phyloP scores from a whole-genome alignment of 1,140 invertebrate genomes.

The Drosophila miranda region DNA sequence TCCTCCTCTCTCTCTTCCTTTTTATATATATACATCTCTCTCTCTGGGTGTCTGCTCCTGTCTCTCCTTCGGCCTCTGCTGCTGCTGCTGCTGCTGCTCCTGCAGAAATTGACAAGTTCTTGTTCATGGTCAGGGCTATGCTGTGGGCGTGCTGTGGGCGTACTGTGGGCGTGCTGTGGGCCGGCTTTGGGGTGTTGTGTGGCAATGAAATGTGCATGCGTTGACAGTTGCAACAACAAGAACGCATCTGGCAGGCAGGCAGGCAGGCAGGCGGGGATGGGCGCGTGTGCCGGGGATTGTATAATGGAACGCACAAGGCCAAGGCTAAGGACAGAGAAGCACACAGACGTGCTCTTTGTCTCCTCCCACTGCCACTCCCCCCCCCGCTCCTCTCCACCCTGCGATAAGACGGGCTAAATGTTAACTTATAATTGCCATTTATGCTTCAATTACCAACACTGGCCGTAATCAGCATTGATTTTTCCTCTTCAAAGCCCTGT shows the following conservation, averaged over 20 bases:
- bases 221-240: constrained; percentile 39
- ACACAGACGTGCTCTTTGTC: constrained; percentile 4
- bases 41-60: background rate
- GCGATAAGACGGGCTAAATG: constrained; percentile 31
- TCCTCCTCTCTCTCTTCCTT: background rate
- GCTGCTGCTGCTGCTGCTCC: constrained; percentile 17
- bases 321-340: constrained; percentile 38
- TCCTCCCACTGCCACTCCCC: no score
- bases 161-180: background rate
- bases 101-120: constrained; percentile 66
- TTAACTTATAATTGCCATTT: constrained; percentile 42
- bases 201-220: constrained; percentile 62
- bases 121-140: constrained; percentile 66
- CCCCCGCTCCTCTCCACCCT: background rate
- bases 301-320: constrained; percentile 48
- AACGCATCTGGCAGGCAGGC: constrained; percentile 4
- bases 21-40: background rate
- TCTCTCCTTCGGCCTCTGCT: background rate
- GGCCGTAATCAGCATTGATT: constrained; percentile 35
- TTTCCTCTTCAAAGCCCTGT: constrained; percentile 4
- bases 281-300: constrained; percentile 46
- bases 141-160: constrained; percentile 23
- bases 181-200: constrained; percentile 4
- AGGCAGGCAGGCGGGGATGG: constrained; percentile 4
- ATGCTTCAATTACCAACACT: constrained; percentile 32